Base-by-base conservation (phyloP, 2,113 vertebrate species). In the Myrmophylax atrothorax region DNA sequence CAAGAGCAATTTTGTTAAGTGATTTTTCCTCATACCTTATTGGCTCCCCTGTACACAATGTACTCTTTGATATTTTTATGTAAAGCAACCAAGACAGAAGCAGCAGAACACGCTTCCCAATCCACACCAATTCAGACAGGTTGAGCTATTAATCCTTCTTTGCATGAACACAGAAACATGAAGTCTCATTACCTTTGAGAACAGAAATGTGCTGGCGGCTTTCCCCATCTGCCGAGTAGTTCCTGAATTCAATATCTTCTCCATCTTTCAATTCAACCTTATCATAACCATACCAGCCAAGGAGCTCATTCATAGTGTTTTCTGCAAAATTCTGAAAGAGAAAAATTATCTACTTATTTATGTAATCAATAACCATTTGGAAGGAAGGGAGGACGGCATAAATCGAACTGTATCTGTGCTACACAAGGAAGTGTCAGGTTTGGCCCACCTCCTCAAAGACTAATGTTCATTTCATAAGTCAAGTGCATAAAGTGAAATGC, bases 281-380 rank as follows among this genome's bases (percentile, higher is more conserved):
- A 98, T 99, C 99, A 90, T 99, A 99, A 92, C 99, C 99, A 94
- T 99, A 99, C 99, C 99, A 99, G 92, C 99, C 99, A 97, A 99
- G 98, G 89, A 99, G 98, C 97, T 99, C 99, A 95, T 99, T 99
- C 99, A 99, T 99, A 94, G 99, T 99, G 98, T 99, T 99, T 97
- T 99, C 99, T 82, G 99, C 99, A 97, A 99, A 99, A 97, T 99
- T 99, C 99, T 99, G 98, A 95, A 98, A 98, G 93, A 98, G 94
- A 99, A 97, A 82, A 97, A 98, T 96, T 94, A 74, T 92, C 96
- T 97, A 94, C 96, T 98, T 97, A 98, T 96, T 97, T 97, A 96
- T 95, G 90, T 95, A 97, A 98, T 98, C 96, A 97, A 98, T 98
- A 98, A 97, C 92, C 95, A 97, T 96, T 97, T 97, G 89, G 91